phyloP scores from a whole-genome alignment of 2,888 invertebrate species.

The Sesia bembeciformis region DNA sequence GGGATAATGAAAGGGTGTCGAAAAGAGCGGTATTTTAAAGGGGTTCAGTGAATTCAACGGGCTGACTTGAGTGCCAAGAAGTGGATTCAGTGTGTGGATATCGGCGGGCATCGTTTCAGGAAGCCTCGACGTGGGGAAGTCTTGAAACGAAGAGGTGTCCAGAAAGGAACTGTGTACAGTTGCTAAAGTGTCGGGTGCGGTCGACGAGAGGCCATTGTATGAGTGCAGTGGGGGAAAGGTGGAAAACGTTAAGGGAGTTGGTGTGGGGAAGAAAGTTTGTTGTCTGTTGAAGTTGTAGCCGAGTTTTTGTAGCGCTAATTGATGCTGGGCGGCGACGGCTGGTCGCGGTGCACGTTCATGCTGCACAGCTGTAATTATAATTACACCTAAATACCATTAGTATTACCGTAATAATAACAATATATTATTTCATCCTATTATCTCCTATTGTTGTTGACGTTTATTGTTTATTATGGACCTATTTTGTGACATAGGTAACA shows the following conservation, averaged over 20 bases:
- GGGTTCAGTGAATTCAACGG: constrained; percentile 38
- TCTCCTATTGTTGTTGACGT: no score
- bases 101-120: constrained; percentile 30
- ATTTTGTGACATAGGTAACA: neutral
- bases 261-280: constrained; percentile 29
- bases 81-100: constrained; percentile 29
- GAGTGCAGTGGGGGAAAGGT: constrained; percentile 36
- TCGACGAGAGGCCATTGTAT: constrained; percentile 32
- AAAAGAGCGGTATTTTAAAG: constrained; percentile 54
- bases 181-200: constrained; percentile 26
- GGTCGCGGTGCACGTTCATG: constrained; percentile 90
- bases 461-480: no score
- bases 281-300: constrained; percentile 56
- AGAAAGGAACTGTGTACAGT: constrained; percentile 29
- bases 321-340: constrained; percentile 35
- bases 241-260: constrained; percentile 32
- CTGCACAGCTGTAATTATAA: constrained; percentile 83
- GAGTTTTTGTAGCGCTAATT: constrained; percentile 61
- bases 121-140: constrained; percentile 30
- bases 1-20: constrained; percentile 48
- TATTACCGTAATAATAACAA: no score
- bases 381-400: constrained; percentile 9
- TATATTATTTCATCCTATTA: no score
- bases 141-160: constrained; percentile 39
- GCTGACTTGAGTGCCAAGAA: constrained; percentile 26